A percentile compares a stretch with the other conserved stretches of the same genome.
Evolutionary conservation across 2,113 vertebrate species (phyloP).

Genomic region (Saiga tatarica): DNA sequence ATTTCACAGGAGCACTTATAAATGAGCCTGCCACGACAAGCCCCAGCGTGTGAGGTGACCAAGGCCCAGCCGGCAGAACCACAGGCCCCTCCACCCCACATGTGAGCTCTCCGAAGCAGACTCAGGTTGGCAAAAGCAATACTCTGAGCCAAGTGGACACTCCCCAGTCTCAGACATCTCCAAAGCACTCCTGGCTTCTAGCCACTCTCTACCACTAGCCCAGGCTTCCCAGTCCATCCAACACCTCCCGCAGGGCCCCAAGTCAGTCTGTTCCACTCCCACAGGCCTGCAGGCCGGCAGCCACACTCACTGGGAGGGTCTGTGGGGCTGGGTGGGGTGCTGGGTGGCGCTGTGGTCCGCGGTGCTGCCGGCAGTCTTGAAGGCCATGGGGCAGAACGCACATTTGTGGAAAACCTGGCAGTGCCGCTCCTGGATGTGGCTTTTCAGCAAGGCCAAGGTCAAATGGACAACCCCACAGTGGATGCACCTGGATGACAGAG

Average conservation of each 20-base stretch:
- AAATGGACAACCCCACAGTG: conserved; percentile 94
- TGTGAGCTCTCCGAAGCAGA: neutral
- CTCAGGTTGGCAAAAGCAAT: neutral
- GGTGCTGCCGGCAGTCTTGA: conserved; percentile 90
- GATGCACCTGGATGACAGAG: conserved; percentile 87
- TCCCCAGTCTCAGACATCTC: neutral
- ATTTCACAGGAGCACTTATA: conserved; percentile 96
- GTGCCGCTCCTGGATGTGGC: conserved; percentile 94
- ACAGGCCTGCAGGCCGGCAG: neutral
- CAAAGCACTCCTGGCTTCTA: neutral
- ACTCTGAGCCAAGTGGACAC: neutral
- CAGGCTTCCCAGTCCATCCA: neutral
- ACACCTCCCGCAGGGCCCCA: neutral
- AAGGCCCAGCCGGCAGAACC: neutral
- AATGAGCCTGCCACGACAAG: conserved; percentile 85
- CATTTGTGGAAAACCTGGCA: conserved; percentile 96
- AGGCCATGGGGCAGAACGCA: conserved; percentile 93
- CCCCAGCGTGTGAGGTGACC: neutral
- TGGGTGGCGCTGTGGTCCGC: conserved; percentile 88
- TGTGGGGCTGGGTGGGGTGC: conserved; percentile 84
- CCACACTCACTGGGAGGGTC: conserved; percentile 90
- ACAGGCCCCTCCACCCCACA: neutral
- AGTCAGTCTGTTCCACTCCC: neutral
- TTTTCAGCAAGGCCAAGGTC: conserved; percentile 90
- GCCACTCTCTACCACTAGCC: neutral